Base-by-base conservation (phyloP, 2,113 vertebrate genomes). In the Ceyx melanurus region DNA sequence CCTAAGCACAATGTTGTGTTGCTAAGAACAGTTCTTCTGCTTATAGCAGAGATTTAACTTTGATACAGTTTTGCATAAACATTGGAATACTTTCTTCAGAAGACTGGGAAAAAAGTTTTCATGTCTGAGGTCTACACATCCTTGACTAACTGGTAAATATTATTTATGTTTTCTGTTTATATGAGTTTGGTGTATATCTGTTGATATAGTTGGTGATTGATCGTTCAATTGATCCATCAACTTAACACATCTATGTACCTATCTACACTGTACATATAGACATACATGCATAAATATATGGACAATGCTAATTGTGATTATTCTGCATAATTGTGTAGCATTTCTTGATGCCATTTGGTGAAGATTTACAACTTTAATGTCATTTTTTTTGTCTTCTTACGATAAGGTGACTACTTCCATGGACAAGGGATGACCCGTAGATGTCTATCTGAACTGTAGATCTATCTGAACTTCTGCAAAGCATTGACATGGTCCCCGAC, bases 181-280 rank as follows among this genome's bases (percentile, higher is more conserved):
- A 7, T 85, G 2, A 0, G 9, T 72, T 83, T 56, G 3, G n/a
- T 51, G 7, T 6, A 54, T 6, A 31, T 42, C 1, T 0, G 18
- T 26, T 33, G 11, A 57, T 86, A 15, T 6, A 45, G 17, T 18
- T 45, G 50, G 23, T 31, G 16, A 54, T 28, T 53, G 28, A 54
- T 20, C 9, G 2, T 11, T 20, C 8, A 5, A 11, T n/a, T 17
- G 26, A 26, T 5, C 29, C 26, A 19, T 5, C 11, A 40, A 16
- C 4, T 20, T 61, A 15, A 15, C 3, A 19, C 37, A 40, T 17
- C 12, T 51, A 6, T 6, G 9, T 68, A 57, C 15, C 15, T 48
- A 56, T 15, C 6, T 65, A 45, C 18, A 23, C 25, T 17, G 40
- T 15, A 22, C 3, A 40, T 20, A 31, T 26, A 29, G 19, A 46